A percentile compares a stretch with the other conserved stretches of the same genome.
Conservation (phyloP, 2,113 vertebrate genomes). For the rabbit (Oryctolagus cuniculus) region mOryCun1.1 NC_091439.1:62976001-62976500, state of each 20-base stretch:
- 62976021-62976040: slow-evolving; percentile 19
- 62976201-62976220: slow-evolving; percentile 28
- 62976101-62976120: slow-evolving; percentile 74
- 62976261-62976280: not conserved
- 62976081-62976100: slow-evolving; percentile 27
- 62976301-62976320: slow-evolving; percentile 3
- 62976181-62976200: slow-evolving; percentile 46
- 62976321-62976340: not conserved
- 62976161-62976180: slow-evolving; percentile 31
- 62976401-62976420: not conserved
- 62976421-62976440: slow-evolving; percentile 1
- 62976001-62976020: not conserved
- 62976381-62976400: not conserved
- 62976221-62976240: not conserved
- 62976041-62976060: slow-evolving; percentile 37
- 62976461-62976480: slow-evolving; percentile 1
- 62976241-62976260: not conserved
- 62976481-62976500: not conserved
- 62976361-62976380: not conserved
- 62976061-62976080: slow-evolving; percentile 58
- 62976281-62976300: not conserved
- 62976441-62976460: not conserved
- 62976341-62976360: slow-evolving; percentile 23
- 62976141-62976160: not conserved
- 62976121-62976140: not conserved